Percentiles rank a stretch among this genome's conserved stretches.
phyloP scores from a whole-genome alignment of 1,140 invertebrate genomes.

The Leucophenga varia region DNA sequence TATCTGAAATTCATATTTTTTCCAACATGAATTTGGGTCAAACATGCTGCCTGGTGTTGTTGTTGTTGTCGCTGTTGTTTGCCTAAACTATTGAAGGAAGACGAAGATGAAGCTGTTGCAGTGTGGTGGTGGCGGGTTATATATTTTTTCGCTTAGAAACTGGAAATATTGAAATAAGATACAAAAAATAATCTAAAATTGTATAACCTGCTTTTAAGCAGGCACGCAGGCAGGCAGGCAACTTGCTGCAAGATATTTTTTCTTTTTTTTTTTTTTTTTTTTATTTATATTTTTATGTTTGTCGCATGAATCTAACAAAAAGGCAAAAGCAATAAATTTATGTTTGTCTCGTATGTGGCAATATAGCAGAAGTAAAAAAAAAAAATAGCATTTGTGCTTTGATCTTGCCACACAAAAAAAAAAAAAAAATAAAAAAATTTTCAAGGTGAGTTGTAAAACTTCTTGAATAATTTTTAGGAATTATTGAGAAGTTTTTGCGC shows the following conservation, averaged over 20 bases:
- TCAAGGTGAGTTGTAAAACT: too few species aligned
- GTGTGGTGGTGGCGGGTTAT: constrained; percentile 22
- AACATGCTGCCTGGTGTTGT: constrained; percentile 39
- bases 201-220: constrained; percentile 51
- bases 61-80: not conserved
- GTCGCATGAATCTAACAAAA: too few species aligned
- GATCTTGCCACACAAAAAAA: constrained; percentile 52
- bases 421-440: too few species aligned
- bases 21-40: constrained; percentile 36
- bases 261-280: too few species aligned
- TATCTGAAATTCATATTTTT: constrained; percentile 24
- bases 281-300: too few species aligned
- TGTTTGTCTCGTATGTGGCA: too few species aligned
- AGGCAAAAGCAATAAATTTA: constrained; percentile 7
- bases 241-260: constrained; percentile 10
- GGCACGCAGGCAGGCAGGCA: constrained; percentile 15
- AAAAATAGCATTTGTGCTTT: constrained; percentile 20
- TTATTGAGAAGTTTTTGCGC: too few species aligned
- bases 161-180: constrained; percentile 26
- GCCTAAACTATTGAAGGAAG: too few species aligned
- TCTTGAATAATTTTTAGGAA: too few species aligned
- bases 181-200: constrained; percentile 32
- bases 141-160: too few species aligned
- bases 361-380: too few species aligned
- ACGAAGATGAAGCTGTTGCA: constrained; percentile 8